Evolutionary conservation across 2,888 invertebrate genomes (phyloP).

Genomic region (Hirtodrosophila duncani): DNA sequence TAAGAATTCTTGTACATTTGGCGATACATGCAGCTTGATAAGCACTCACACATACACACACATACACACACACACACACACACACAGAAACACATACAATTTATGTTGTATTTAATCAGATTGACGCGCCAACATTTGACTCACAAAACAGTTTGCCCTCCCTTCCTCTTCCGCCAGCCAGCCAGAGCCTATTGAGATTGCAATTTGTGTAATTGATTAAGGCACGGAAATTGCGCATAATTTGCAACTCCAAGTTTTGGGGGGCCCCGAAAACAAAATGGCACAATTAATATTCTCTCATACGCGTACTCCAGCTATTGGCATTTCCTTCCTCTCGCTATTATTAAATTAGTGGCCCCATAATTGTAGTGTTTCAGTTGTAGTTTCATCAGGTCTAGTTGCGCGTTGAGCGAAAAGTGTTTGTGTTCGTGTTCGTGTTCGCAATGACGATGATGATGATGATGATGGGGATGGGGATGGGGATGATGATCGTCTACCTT

Average conservation of each 20-base stretch:
- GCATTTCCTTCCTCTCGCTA: slow-evolving; percentile 11
- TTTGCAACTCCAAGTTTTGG: slow-evolving; percentile 22
- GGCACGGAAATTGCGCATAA: slow-evolving; percentile 49
- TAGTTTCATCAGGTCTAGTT: slow-evolving; percentile 1
- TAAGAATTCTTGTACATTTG: slow-evolving; percentile 47
- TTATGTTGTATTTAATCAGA: slow-evolving; percentile 66
- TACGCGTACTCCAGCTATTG: too few species aligned
- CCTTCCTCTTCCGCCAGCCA: background rate
- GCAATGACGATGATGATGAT: too few species aligned
- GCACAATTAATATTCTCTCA: slow-evolving; percentile 7
- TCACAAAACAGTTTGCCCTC: background rate
- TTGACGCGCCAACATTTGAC: slow-evolving; percentile 31
- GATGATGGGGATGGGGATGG: slow-evolving; percentile 1
- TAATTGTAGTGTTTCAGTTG: slow-evolving; percentile 2
- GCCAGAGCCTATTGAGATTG: slow-evolving; percentile 14
- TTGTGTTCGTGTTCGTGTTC: too few species aligned
- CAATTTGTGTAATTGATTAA: slow-evolving; percentile 70
- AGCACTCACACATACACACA: too few species aligned
- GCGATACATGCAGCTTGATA: slow-evolving; percentile 40
- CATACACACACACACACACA: too few species aligned
- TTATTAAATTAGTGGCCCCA: background rate
- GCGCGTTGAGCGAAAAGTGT: too few species aligned
- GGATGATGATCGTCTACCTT: background rate
- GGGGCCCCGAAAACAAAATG: background rate
- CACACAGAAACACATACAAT: slow-evolving; percentile 39